These are phyloP conservation scores for Xestia xanthographa DNA, from an alignment of 2,888 invertebrate genomes.

Conservation along the genomic window DNA sequence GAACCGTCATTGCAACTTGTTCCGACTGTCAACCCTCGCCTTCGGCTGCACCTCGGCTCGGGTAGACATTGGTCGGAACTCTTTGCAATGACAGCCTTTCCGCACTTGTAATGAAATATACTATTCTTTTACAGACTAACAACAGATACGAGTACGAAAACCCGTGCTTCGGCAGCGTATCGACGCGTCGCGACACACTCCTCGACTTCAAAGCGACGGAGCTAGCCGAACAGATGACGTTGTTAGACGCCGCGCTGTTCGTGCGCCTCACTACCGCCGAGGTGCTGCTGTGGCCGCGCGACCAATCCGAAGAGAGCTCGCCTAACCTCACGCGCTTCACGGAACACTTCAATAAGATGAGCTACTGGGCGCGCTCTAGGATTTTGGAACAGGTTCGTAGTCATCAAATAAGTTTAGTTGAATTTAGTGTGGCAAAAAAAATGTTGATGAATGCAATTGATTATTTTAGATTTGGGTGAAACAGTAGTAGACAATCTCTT, in stretches of 20 bases:
- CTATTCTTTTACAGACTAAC: slow-evolving; percentile 78
- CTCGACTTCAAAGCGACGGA: slow-evolving; percentile 98
- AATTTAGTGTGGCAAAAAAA: neutral
- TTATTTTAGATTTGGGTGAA: neutral
- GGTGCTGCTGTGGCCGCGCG: slow-evolving; percentile 98
- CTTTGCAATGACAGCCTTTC: no score
- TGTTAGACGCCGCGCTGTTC: slow-evolving; percentile 98
- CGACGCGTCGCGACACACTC: slow-evolving; percentile 91
- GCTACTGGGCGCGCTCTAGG: slow-evolving; percentile 98
- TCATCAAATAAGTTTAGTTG: neutral
- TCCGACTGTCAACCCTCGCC: no score
- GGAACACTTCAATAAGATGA: slow-evolving; percentile 99
- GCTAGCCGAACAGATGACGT: slow-evolving; percentile 99
- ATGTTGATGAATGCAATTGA: neutral
- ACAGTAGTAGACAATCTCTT: neutral
- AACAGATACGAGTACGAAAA: slow-evolving; percentile 86
- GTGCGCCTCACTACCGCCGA: slow-evolving; percentile 99
- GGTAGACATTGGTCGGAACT: no score
- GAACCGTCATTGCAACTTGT: no score
- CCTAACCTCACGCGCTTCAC: slow-evolving; percentile 99
- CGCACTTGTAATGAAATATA: no score
- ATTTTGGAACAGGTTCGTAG: slow-evolving; percentile 94
- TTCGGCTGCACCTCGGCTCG: no score
- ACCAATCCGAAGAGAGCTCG: slow-evolving; percentile 99
- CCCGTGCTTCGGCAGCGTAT: slow-evolving; percentile 85